Conservation (phyloP, 2,888 invertebrate genomes). For the Drosophila macrospina region DNA sequence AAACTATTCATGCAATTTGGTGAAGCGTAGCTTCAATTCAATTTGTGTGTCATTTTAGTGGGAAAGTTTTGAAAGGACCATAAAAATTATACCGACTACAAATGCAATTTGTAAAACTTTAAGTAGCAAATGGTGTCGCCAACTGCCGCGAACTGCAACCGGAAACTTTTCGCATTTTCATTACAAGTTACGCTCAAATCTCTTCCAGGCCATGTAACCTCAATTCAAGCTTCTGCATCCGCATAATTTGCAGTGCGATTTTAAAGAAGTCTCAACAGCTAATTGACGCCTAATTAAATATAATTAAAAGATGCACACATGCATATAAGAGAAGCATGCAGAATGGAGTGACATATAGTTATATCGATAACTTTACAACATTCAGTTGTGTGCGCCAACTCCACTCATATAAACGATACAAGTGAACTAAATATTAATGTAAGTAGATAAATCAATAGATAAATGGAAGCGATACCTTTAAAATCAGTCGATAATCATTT, state of each 20-base stretch:
- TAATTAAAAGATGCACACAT: not conserved
- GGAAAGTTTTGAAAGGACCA: constrained; percentile 25
- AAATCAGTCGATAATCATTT: too few relatives aligned
- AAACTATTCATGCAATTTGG: constrained; percentile 17
- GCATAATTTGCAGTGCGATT: constrained; percentile 37
- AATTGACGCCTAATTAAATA: not conserved
- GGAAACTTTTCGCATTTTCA: constrained; percentile 62
- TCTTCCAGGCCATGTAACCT: constrained; percentile 15
- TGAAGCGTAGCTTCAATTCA: constrained; percentile 29
- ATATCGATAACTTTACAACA: too few relatives aligned
- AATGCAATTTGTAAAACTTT: constrained; percentile 59
- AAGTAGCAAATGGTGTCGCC: constrained; percentile 54
- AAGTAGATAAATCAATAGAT: too few relatives aligned
- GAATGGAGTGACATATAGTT: too few relatives aligned
- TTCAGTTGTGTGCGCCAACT: too few relatives aligned
- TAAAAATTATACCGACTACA: constrained; percentile 50
- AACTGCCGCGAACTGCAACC: constrained; percentile 46
- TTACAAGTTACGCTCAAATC: constrained; percentile 50
- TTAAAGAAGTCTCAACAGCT: not conserved
- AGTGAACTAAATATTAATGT: too few relatives aligned
- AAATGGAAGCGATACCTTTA: too few relatives aligned
- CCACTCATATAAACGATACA: too few relatives aligned
- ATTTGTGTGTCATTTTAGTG: constrained; percentile 27
- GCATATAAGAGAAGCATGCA: too few relatives aligned
- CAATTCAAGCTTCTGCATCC: constrained; percentile 37